Evolutionary conservation across 2,888 invertebrate genomes (phyloP).

Genomic region (Dastarcus helophoroides): DNA sequence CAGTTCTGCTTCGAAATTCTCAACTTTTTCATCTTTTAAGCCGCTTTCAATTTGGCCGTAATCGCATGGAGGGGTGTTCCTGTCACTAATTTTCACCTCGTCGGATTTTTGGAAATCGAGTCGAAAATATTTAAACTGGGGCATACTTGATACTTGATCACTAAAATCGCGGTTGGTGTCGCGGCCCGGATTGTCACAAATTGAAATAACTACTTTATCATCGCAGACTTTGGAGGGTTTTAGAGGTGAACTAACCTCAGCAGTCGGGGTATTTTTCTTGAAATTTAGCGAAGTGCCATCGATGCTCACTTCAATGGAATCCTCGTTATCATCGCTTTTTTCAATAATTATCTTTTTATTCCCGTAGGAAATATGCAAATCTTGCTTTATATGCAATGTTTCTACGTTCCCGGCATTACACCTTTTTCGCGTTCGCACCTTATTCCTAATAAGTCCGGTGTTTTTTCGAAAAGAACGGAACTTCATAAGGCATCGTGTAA

Average conservation of each 20-base stretch:
- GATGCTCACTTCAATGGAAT: conserved; percentile 20
- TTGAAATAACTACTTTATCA: too few species aligned
- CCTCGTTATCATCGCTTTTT: conserved; percentile 18
- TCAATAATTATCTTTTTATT: conserved; percentile 22
- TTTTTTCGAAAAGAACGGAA: conserved; percentile 7
- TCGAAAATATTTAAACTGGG: too few species aligned
- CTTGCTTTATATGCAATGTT: conserved; percentile 21
- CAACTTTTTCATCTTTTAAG: too few species aligned
- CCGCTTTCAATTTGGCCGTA: conserved; percentile 5
- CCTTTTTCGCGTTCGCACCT: conserved; percentile 6
- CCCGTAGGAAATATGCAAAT: conserved; percentile 21
- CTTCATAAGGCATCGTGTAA: conserved; percentile 19
- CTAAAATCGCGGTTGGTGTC: too few species aligned
- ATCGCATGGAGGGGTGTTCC: too few species aligned
- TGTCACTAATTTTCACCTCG: conserved; percentile 2
- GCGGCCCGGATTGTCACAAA: too few species aligned
- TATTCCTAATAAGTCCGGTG: conserved; percentile 13
- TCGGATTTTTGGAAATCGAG: too few species aligned
- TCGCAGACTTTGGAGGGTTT: conserved; percentile 17
- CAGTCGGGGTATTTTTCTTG: conserved; percentile 10
- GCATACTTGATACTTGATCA: too few species aligned
- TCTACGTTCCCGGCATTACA: conserved; percentile 11
- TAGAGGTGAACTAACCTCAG: conserved; percentile 2
- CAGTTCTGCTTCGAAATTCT: conserved; percentile 14
- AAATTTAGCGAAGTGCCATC: conserved; percentile 17